Base-by-base conservation (phyloP, 2,888 invertebrate genomes). In the Sylvicola cinctus region DNA sequence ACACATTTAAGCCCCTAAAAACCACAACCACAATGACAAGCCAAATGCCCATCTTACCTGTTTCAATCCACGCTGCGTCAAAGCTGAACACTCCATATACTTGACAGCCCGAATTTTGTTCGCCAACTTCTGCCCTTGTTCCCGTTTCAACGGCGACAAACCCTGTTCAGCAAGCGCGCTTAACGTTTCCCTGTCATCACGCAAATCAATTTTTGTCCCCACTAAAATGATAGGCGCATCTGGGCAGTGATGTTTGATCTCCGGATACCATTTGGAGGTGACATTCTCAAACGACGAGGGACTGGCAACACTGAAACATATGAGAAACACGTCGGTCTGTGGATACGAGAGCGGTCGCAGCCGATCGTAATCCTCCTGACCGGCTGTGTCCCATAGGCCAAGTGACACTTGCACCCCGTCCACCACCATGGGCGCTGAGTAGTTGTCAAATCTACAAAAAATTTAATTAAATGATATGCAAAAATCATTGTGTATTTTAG, bases 271-370 rank as follows among this genome's bases (percentile, higher is more conserved):
- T 66, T 98, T 98, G 44, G 91, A 91, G 51, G 88, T 88, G 42
- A 98, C 93, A 71, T 96, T 98, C 68, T 96, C 96, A 66, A 93
- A 96, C 33, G 96, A 96, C 34, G 95, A 93, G 42, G 96, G 96
- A 59, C 93, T 91, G 47, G 96, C 93, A 45, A 98, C 91, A 63
- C 93, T 93, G 68, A 93, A 98, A 68, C 96, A 98, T 62, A 98
- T 90, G 50, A 98, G 76, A 65, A 98, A 98, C 43, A 98, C 96
- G 63, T 98, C 96, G 43, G 96, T 98, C 71, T 95, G 95, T 51
- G 96, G 95, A 61, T 96, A 96, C 46, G 91, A 91, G 42, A 96
- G 67, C 29, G 96, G 95, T 47, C 95, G 70, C 43, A 96, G 66
- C 57, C 95, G 72, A 57, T 96, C 95, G 54, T 96, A 96, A 55